Conservation (phyloP, 2,113 vertebrate species). For the Todiramphus chloris region DNA sequence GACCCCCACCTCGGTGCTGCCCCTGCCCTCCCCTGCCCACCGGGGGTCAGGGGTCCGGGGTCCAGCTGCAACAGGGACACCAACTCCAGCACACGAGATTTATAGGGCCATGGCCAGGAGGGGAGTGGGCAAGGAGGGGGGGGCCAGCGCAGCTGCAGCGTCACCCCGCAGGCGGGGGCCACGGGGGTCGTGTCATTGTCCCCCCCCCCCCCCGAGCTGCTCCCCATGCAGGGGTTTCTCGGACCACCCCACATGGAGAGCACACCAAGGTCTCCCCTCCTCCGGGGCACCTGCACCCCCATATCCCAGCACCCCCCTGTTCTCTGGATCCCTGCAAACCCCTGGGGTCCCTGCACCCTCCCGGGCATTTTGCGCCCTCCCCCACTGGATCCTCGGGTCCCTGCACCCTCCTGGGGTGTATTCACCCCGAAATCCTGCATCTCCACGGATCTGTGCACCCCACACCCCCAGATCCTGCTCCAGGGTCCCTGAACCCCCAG, state of each 20-base stretch:
- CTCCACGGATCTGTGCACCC: neutral
- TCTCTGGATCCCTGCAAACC: neutral
- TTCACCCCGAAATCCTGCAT: neutral
- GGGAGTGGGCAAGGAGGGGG: neutral
- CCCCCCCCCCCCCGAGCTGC: fast-evolving
- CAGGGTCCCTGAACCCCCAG: neutral
- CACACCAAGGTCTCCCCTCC: fast-evolving
- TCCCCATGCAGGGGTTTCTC: fast-evolving
- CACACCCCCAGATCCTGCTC: neutral
- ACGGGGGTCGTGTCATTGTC: neutral
- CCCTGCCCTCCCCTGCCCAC: no score
- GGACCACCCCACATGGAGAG: neutral
- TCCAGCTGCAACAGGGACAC: neutral
- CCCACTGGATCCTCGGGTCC: neutral
- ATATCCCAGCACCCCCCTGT: neutral
- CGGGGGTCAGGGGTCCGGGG: neutral
- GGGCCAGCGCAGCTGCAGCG: neutral
- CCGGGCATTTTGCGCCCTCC: neutral
- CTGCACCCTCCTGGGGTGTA: neutral
- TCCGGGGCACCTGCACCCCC: neutral
- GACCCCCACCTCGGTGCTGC: neutral
- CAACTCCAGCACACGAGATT: neutral
- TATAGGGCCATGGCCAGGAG: neutral
- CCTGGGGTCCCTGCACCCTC: neutral
- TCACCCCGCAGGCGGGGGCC: neutral